A percentile compares a stretch with the other conserved stretches of the same genome.
phyloP scores from a whole-genome alignment of 2,113 vertebrate genomes.

The Pterocles burchelli region DNA sequence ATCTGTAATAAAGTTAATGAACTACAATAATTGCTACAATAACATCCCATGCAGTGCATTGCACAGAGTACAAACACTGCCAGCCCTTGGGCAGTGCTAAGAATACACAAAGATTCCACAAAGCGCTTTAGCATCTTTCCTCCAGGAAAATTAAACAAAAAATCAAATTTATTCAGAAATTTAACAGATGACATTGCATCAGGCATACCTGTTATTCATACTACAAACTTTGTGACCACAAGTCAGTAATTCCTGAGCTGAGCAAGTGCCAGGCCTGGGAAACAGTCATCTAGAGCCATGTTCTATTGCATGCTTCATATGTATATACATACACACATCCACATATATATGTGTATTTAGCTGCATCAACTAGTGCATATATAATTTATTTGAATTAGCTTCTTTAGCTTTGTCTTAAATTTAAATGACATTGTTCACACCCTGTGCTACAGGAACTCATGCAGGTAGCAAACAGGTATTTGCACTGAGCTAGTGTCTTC shows the following conservation, averaged over 20 bases:
- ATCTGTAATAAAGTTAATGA: slow-evolving; percentile 65
- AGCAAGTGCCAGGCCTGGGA: background rate
- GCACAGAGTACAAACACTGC: background rate
- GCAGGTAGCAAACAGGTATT: background rate
- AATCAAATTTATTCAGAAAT: background rate
- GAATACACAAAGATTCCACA: background rate
- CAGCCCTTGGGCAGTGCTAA: slow-evolving; percentile 24
- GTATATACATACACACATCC: no score
- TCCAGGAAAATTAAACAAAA: background rate
- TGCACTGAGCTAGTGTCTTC: background rate
- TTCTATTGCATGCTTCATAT: background rate
- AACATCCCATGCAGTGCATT: slow-evolving; percentile 16
- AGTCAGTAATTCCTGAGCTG: background rate
- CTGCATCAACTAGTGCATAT: background rate
- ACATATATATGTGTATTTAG: background rate
- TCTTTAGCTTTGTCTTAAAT: background rate
- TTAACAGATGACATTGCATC: background rate
- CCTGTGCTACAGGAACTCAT: background rate
- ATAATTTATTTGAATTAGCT: background rate
- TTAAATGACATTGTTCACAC: background rate
- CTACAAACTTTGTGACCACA: background rate
- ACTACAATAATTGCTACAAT: slow-evolving; percentile 60
- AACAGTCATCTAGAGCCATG: background rate
- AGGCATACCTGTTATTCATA: background rate
- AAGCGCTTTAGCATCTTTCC: background rate